A percentile compares a stretch with the other conserved stretches of the same genome.
Conservation (phyloP, 2,113 vertebrate species). For the Istiophorus platypterus region DNA sequence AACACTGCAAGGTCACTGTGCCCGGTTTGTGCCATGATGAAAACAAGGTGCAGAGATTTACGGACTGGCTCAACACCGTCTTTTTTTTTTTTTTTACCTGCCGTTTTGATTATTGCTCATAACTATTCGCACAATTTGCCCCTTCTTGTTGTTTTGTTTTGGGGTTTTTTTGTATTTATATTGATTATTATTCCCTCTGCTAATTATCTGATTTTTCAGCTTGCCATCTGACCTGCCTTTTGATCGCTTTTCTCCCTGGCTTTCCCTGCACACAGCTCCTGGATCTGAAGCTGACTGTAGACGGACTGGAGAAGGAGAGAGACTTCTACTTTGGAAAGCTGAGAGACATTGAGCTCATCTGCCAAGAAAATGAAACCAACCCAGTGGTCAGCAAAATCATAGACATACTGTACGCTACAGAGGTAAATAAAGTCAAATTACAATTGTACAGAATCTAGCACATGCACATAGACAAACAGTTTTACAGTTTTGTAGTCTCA, state of each 20-base stretch:
- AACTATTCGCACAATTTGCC: not conserved
- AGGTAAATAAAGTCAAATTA: constrained; percentile 81
- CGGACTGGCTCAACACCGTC: not conserved
- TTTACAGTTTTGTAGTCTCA: not conserved
- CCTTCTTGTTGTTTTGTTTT: too few species aligned
- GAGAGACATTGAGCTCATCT: constrained; percentile 95
- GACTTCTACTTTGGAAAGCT: constrained; percentile 98
- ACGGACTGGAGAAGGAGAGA: constrained; percentile 93
- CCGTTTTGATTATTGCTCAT: not conserved
- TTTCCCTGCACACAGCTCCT: constrained; percentile 82
- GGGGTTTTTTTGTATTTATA: not conserved
- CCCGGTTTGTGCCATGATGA: not conserved
- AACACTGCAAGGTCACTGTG: not conserved
- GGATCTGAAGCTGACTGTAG: constrained; percentile 93
- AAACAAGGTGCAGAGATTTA: not conserved
- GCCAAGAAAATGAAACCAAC: constrained; percentile 90
- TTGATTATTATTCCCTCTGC: not conserved
- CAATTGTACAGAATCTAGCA: not conserved
- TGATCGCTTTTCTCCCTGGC: not conserved
- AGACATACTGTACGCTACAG: constrained; percentile 92
- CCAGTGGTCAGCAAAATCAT: constrained; percentile 89
- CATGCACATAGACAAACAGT: not conserved
- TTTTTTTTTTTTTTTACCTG: not conserved
- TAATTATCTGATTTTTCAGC: too few species aligned
- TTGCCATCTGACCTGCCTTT: not conserved